These are phyloP conservation scores for Ceyx margarethae DNA, from an alignment of 2,113 vertebrate genomes.

Conservation along the genomic window DNA sequence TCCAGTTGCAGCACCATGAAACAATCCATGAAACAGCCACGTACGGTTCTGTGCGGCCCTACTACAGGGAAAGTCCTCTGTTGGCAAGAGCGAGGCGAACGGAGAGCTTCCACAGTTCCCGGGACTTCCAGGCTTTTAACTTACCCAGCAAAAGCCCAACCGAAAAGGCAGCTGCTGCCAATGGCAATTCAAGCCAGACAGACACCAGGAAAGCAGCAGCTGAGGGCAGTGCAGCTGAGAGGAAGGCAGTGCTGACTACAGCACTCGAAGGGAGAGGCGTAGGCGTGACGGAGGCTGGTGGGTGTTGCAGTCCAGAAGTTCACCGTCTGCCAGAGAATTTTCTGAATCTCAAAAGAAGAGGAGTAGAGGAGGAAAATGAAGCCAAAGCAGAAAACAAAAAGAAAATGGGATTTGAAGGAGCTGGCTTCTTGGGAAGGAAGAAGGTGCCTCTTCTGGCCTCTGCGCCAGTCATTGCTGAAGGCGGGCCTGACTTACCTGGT, in stretches of 20 bases:
- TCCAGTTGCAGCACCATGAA: conserved; percentile 89
- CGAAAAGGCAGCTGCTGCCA: conserved; percentile 73
- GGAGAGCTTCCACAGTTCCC: conserved; percentile 92
- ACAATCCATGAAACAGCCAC: conserved; percentile 85
- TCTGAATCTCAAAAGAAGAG: conserved; percentile 79
- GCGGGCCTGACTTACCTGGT: conserved; percentile 85
- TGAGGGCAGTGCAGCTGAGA: conserved; percentile 73
- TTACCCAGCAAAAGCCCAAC: conserved; percentile 75
- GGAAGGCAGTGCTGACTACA: conserved; percentile 62
- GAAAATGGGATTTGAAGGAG: conserved; percentile 87
- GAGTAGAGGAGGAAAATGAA: conserved; percentile 79
- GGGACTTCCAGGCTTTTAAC: conserved; percentile 89
- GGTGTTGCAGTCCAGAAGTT: conserved; percentile 61
- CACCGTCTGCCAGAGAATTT: conserved; percentile 74
- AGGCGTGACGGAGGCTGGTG: conserved; percentile 64
- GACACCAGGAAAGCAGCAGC: conserved; percentile 74
- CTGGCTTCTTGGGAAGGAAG: conserved; percentile 86
- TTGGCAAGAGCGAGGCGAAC: conserved; percentile 91
- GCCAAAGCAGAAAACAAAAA: conserved; percentile 77
- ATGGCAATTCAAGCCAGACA: conserved; percentile 52
- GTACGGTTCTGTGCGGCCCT: conserved; percentile 88
- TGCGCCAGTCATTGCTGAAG: conserved; percentile 79
- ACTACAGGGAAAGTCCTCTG: conserved; percentile 94
- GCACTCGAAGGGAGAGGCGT: conserved; percentile 70
- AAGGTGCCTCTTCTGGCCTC: conserved; percentile 83